Evolutionary conservation across 2,797 vertebrate species (phyloP).

Genomic region (Sardinella longiceps): DNA sequence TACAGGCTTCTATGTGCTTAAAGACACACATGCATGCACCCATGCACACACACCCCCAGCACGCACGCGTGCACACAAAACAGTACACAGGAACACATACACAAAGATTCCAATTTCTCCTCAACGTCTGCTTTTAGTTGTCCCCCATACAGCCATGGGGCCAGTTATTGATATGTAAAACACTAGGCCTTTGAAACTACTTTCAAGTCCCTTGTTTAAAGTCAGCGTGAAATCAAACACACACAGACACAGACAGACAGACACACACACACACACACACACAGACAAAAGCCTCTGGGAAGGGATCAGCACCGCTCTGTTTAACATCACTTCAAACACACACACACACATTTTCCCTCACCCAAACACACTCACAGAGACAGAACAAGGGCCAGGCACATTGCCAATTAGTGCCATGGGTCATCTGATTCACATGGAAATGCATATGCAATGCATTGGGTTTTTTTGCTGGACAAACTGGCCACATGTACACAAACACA

Average conservation of each 20-base stretch:
- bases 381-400: slow-evolving; percentile 2
- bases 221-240: not conserved
- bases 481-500: not conserved
- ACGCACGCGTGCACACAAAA: too few species aligned
- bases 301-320: not conserved
- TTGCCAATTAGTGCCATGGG: not conserved
- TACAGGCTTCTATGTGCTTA: not conserved
- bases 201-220: not conserved
- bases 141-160: not conserved
- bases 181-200: not conserved
- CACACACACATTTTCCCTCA: not conserved
- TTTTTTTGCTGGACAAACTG: not conserved
- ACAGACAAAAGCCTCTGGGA: not conserved
- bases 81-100: not conserved
- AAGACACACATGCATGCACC: not conserved
- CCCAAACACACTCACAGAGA: slow-evolving; percentile 2
- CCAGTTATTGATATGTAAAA: slow-evolving; percentile 7
- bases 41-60: too few species aligned
- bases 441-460: not conserved
- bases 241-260: not conserved
- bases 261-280: not conserved
- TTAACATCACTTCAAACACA: not conserved
- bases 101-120: not conserved
- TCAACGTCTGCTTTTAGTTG: not conserved
- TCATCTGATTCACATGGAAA: slow-evolving; percentile 4